Percentiles rank a stretch among this genome's conserved stretches.
Conservation (phyloP, 2,888 invertebrate species). For the Andrena haemorrhoa region DNA sequence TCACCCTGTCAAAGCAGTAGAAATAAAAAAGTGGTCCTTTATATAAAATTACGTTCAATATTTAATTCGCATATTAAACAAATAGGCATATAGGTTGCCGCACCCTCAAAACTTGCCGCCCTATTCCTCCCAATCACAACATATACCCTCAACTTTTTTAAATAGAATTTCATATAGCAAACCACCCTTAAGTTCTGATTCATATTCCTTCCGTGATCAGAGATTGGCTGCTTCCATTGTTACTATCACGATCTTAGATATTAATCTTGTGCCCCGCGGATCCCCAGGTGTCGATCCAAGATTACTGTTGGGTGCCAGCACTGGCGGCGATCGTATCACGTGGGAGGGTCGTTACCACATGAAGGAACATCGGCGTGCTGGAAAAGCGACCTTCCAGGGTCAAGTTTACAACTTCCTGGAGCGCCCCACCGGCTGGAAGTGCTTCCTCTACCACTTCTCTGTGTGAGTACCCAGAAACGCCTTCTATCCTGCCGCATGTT, state of each 20-base stretch:
- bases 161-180: too few species aligned
- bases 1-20: too few species aligned
- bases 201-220: neutral
- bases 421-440: constrained; percentile 93
- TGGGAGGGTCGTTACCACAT: constrained; percentile 87
- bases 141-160: too few species aligned
- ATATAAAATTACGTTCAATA: too few species aligned
- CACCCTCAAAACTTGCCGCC: too few species aligned
- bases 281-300: constrained; percentile 80
- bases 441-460: constrained; percentile 92
- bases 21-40: too few species aligned
- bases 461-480: constrained; percentile 87
- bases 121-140: too few species aligned
- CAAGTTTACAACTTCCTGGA: constrained; percentile 94
- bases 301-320: constrained; percentile 82
- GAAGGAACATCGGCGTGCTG: constrained; percentile 88
- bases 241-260: neutral
- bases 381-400: constrained; percentile 90
- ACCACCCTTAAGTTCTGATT: too few species aligned
- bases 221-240: neutral
- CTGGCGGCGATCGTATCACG: constrained; percentile 86
- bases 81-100: too few species aligned
- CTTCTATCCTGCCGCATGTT: neutral
- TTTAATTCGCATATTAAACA: too few species aligned
- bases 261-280: constrained; percentile 38